Evolutionary conservation across 2,888 invertebrate genomes (phyloP), one percentile per base, ranked within the genome.

Genomic region (Chalcosyrphus nemorum): DNA sequence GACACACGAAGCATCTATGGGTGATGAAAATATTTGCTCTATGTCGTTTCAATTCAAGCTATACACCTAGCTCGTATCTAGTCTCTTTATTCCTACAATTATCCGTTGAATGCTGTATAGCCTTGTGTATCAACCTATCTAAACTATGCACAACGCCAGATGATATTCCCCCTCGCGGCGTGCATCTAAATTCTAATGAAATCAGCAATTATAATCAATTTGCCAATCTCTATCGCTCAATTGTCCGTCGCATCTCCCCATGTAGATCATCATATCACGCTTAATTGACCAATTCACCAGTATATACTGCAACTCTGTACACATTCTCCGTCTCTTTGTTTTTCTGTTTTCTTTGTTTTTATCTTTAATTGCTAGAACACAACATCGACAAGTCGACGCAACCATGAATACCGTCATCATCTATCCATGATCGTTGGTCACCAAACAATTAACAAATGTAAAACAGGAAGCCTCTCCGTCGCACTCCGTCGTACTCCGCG

Each of bases 381-480:
- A 80, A 3, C 47, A 57, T 57, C 50, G 54, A 29, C 29, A 11
- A n/a, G 29, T 43, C 41, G 13, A 24, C 4, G 4, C 13, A 76
- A 43, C 29, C 70, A 71, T 63, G 65, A 50, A 57, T 66, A 59
- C 72, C 72, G 59, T 56, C 41, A 56, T 56, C 43, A 19, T 29
- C 15, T n/a, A 19, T 63, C 59, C 47, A 57, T 59, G 72, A 59
- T 78, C 80, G 65, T 63, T 81, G 81, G 81, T 81, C 81, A 81
- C 81, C 81, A 81, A 81, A 81, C 81, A 81, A 81, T 81, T 81
- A 81, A 81, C 81, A 81, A 75, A 81, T 81, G 66, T 81, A 81
- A 81, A 75, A 81, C 81, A 81, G 81, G 81, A 81, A 81, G 81
- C 81, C 81, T 41, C 78, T 61, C 43, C 43, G 21, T 76, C 81